Evolutionary conservation across 2,113 vertebrate species (phyloP), one percentile per base, ranked within the genome.

Genomic region (Tachysurus fulvidraco): DNA sequence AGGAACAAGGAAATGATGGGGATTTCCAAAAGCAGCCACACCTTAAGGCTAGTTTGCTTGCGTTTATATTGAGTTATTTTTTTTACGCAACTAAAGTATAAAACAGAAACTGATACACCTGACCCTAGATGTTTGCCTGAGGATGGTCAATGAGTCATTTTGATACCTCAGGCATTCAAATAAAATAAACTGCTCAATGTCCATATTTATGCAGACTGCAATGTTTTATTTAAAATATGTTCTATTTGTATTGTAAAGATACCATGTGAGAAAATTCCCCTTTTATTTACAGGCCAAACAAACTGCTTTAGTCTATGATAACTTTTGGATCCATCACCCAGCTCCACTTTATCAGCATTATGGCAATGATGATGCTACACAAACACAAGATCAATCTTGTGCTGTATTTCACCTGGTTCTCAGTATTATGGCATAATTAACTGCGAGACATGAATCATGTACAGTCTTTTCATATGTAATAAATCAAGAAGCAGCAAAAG

Each of bases 381-480:
- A 64, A 60, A 60, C 57, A 62, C 59, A 60, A 81, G 59, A 60
- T 60, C 5, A 19, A 60, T 81, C 55, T 23, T 81, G 57, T 62
- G 30, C 41, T 44, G 28, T 81, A 81, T 60, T 74, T 74, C 41
- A 41, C 36, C 57, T 60, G 2, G 19, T 44, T 81, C 11, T 11
- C 4, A 14, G 30, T 60, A 60, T 36, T 62, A 81, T 81, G 36
- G 21, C 55, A 50, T 64, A 64, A 64, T 82, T 82, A 64, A 64
- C 36, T 64, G 59, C 41, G 50, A n/a, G 23, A 50, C 41, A 82
- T 82, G 80, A 25, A 82, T 64, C 60, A 64, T 46, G 41, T 11
- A 82, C 12, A 62, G 81, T 83, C 81, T 30, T 28, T 67, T 67
- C 46, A 67, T 67, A 83, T 83, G 25, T 30, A 67, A 83, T 83